A percentile compares a stretch with the other conserved stretches of the same genome.
Conservation (phyloP, 1,140 invertebrate species). For the Zaprionus kolodkinae region DNA sequence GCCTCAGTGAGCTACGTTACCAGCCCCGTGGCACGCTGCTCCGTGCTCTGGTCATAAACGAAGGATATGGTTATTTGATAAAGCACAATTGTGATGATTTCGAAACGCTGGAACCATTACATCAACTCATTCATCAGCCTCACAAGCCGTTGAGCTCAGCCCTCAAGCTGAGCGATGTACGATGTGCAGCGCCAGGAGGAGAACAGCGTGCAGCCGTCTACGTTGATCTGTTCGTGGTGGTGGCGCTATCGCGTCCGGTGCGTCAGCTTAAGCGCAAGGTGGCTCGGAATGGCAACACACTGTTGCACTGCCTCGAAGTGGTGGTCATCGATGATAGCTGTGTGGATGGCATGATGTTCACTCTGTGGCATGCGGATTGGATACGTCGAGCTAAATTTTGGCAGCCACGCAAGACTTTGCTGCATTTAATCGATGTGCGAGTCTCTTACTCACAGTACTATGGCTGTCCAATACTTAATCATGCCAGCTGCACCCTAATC, state of each 20-base stretch:
- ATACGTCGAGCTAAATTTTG: slow-evolving; percentile 76
- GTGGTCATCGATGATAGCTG: slow-evolving; percentile 84
- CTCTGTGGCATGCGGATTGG: slow-evolving; percentile 85
- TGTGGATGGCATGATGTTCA: slow-evolving; percentile 77
- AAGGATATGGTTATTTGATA: slow-evolving; percentile 85
- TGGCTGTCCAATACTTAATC: slow-evolving; percentile 65
- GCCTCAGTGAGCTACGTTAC: slow-evolving; percentile 75
- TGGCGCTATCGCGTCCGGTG: slow-evolving; percentile 72
- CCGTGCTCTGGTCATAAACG: slow-evolving; percentile 85
- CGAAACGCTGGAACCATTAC: slow-evolving; percentile 65
- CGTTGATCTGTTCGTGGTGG: slow-evolving; percentile 83
- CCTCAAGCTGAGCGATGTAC: slow-evolving; percentile 84
- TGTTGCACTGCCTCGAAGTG: slow-evolving; percentile 83
- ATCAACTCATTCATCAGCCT: slow-evolving; percentile 76
- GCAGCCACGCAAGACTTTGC: slow-evolving; percentile 83
- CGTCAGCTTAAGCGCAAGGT: slow-evolving; percentile 74
- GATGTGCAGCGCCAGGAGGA: slow-evolving; percentile 45
- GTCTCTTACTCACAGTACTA: slow-evolving; percentile 82
- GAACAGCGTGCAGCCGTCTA: slow-evolving; percentile 13
- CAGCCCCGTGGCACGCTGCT: slow-evolving; percentile 85
- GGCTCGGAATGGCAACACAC: slow-evolving; percentile 29
- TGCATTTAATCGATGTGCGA: slow-evolving; percentile 85
- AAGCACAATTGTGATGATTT: slow-evolving; percentile 79
- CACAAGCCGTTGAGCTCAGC: slow-evolving; percentile 85
- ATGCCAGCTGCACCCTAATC: slow-evolving; percentile 79